Conservation (phyloP, 2,888 invertebrate genomes). For the Anorthoa munda region DNA sequence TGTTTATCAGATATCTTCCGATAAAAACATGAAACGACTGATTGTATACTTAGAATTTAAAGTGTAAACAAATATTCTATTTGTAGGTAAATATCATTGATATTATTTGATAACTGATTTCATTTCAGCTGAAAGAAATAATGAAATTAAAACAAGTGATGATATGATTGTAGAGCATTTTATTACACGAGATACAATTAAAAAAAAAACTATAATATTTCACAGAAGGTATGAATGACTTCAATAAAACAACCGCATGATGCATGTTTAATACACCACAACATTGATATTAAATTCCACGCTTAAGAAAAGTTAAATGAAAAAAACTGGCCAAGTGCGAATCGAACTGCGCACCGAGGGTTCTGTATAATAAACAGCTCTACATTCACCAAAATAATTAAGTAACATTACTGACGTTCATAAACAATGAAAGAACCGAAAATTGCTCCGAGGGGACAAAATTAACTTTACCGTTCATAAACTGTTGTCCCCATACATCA, state of each 20-base stretch:
- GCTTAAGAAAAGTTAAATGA: conserved; percentile 15
- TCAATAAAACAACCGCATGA: background rate
- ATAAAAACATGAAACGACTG: conserved; percentile 78
- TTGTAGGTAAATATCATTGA: conserved; percentile 41
- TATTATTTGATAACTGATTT: conserved; percentile 44
- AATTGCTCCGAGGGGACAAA: too few species aligned
- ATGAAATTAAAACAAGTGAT: conserved; percentile 10
- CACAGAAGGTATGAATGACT: background rate
- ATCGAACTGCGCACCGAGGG: too few species aligned
- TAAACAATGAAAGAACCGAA: too few species aligned
- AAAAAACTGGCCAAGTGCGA: too few species aligned
- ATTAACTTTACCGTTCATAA: too few species aligned
- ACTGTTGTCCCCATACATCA: too few species aligned
- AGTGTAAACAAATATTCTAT: conserved; percentile 66
- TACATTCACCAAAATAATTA: too few species aligned
- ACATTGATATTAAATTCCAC: conserved; percentile 8
- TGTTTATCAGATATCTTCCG: conserved; percentile 72
- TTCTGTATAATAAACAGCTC: too few species aligned
- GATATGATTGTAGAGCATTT: conserved; percentile 1
- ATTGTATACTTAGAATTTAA: conserved; percentile 80
- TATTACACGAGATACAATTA: background rate
- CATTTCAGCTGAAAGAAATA: conserved; percentile 43
- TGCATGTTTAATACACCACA: conserved; percentile 24
- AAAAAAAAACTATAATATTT: conserved; percentile 3
- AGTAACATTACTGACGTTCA: too few species aligned